These are phyloP conservation scores for Pectinophora gossypiella DNA, from an alignment of 1,140 invertebrate genomes.

Conservation along the genomic window DNA sequence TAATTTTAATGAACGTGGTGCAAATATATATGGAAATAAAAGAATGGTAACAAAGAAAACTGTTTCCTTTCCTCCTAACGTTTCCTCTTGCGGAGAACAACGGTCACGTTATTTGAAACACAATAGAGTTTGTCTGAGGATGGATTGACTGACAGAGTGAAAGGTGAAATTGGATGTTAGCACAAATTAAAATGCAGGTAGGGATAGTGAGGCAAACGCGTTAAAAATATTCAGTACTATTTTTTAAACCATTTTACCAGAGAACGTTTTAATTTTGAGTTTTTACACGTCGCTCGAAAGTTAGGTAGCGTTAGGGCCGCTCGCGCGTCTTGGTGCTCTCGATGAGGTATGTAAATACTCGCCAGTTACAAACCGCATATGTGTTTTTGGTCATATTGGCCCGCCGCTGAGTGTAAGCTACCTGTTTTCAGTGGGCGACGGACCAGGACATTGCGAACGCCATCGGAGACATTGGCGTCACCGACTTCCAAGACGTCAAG, in stretches of 20 bases:
- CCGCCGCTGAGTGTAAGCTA: slow-evolving; percentile 47
- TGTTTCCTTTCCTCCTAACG: slow-evolving; percentile 64
- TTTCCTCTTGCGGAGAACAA: slow-evolving; percentile 28
- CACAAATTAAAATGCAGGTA: too few relatives aligned
- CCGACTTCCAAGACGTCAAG: slow-evolving; percentile 97
- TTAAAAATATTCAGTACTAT: too few relatives aligned
- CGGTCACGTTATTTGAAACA: slow-evolving; percentile 4
- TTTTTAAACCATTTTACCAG: too few relatives aligned
- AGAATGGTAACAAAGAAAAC: slow-evolving; percentile 56
- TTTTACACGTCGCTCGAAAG: too few relatives aligned
- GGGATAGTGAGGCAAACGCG: too few relatives aligned
- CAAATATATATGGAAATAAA: slow-evolving; percentile 56
- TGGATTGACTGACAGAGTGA: neutral
- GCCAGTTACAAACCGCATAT: slow-evolving; percentile 32
- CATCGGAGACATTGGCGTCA: slow-evolving; percentile 90
- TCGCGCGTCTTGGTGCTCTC: neutral
- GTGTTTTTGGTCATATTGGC: slow-evolving; percentile 31
- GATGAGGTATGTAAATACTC: slow-evolving; percentile 25
- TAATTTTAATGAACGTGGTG: slow-evolving; percentile 26
- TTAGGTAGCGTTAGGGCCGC: neutral
- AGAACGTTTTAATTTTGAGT: too few relatives aligned
- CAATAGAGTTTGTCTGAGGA: neutral
- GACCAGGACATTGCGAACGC: slow-evolving; percentile 96
- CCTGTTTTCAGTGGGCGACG: slow-evolving; percentile 92
- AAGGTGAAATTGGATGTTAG: too few relatives aligned